A percentile compares a stretch with the other conserved stretches of the same genome.
These are phyloP conservation scores for Ailuropoda melanoleuca DNA, from an alignment of 2,113 vertebrate genomes.

Conservation along the genomic window DNA sequence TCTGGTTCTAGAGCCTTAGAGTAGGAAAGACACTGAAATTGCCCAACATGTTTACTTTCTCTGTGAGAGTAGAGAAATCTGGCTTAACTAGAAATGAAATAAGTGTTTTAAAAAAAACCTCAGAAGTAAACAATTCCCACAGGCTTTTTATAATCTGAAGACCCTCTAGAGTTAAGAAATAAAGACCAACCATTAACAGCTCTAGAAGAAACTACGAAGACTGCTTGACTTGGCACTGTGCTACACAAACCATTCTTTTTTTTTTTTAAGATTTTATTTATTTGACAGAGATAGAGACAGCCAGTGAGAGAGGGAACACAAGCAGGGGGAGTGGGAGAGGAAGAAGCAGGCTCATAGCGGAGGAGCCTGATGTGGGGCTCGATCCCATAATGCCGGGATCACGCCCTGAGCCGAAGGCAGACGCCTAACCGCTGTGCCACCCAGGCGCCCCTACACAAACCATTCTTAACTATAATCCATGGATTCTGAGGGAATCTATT, in stretches of 20 bases:
- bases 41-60: background rate
- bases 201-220: constrained; percentile 36
- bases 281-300: too few species aligned
- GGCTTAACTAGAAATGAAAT: constrained; percentile 15
- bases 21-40: background rate
- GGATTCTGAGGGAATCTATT: too few species aligned
- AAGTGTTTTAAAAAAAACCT: background rate
- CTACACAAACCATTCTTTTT: constrained; percentile 17
- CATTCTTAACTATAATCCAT: too few species aligned
- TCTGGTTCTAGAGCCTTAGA: background rate
- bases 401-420: too few species aligned
- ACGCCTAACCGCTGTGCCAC: too few species aligned
- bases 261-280: too few species aligned
- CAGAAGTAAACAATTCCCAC: background rate
- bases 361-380: too few species aligned
- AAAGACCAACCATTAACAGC: constrained; percentile 37
- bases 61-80: background rate
- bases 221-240: background rate
- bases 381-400: too few species aligned
- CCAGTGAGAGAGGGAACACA: too few species aligned
- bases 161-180: background rate
- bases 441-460: too few species aligned
- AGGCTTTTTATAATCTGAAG: background rate
- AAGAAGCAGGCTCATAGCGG: too few species aligned
- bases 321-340: too few species aligned